Percentiles rank a stretch among this genome's conserved stretches.
Evolutionary conservation across 2,113 vertebrate species (phyloP).

Genomic region (Hucho hucho): DNA sequence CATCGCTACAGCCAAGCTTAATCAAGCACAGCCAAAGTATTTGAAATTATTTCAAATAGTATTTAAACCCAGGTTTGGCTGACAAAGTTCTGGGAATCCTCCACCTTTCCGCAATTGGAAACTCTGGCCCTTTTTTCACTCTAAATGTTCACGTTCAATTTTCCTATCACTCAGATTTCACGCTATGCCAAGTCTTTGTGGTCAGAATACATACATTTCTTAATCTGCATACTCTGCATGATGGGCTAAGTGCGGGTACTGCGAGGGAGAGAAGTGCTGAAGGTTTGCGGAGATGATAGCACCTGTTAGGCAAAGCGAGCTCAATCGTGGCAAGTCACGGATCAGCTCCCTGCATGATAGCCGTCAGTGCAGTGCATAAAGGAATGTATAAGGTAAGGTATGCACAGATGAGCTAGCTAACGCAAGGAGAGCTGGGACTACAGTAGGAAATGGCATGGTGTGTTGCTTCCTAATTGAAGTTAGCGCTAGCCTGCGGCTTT

Average conservation of each 20-base stretch:
- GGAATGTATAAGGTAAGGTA: background rate
- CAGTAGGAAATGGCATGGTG: background rate
- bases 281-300: constrained; percentile 52
- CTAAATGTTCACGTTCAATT: constrained; percentile 20
- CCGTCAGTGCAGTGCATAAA: background rate
- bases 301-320: constrained; percentile 58
- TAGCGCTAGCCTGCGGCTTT: constrained; percentile 19
- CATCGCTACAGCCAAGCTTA: too few species aligned
- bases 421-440: background rate
- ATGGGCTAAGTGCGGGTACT: constrained; percentile 13
- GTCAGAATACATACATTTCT: constrained; percentile 34
- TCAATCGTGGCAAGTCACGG: constrained; percentile 58
- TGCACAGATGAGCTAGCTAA: background rate
- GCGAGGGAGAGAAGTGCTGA: background rate
- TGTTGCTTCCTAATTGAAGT: constrained; percentile 34
- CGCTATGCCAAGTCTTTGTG: constrained; percentile 37
- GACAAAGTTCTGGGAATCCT: constrained; percentile 6
- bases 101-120: background rate
- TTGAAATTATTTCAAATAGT: too few species aligned
- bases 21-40: too few species aligned
- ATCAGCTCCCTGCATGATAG: constrained; percentile 29
- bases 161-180: constrained; percentile 45
- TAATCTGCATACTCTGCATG: background rate
- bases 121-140: constrained; percentile 20
- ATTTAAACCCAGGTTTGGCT: constrained; percentile 13